These are phyloP conservation scores for Urechis unicinctus DNA, from an alignment of 2,888 invertebrate species.

Conservation along the genomic window DNA sequence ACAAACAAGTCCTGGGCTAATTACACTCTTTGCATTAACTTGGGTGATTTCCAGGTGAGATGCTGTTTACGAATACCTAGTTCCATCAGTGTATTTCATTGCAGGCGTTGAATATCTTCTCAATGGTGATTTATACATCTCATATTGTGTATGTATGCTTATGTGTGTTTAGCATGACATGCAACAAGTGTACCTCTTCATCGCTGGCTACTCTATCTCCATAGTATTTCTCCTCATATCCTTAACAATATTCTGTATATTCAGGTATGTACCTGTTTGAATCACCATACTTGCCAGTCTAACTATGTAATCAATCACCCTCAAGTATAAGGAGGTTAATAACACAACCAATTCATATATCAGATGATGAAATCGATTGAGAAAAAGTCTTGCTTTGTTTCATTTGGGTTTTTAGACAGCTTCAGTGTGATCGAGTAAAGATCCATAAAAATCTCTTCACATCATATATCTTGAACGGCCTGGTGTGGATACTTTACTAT, in stretches of 20 bases:
- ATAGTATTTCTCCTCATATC: constrained; percentile 76
- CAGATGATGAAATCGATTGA: no score
- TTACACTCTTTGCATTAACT: constrained; percentile 78
- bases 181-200: constrained; percentile 70
- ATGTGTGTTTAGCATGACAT: constrained; percentile 66
- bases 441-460: constrained; percentile 90
- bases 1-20: constrained; percentile 79
- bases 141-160: no score
- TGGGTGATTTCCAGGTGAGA: constrained; percentile 48
- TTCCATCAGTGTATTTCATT: background rate
- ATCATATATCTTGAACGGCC: constrained; percentile 82
- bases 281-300: background rate
- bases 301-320: background rate
- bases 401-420: constrained; percentile 53
- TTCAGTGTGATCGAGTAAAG: constrained; percentile 83
- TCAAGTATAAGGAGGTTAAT: no score
- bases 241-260: constrained; percentile 73
- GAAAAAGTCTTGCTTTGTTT: no score
- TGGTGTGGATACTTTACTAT: constrained; percentile 85
- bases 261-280: constrained; percentile 60
- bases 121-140: no score
- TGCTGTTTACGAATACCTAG: background rate
- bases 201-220: constrained; percentile 80
- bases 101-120: no score
- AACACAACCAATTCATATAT: no score